phyloP scores from a whole-genome alignment of 2,113 vertebrate species.

The Triplophysa dalaica region DNA sequence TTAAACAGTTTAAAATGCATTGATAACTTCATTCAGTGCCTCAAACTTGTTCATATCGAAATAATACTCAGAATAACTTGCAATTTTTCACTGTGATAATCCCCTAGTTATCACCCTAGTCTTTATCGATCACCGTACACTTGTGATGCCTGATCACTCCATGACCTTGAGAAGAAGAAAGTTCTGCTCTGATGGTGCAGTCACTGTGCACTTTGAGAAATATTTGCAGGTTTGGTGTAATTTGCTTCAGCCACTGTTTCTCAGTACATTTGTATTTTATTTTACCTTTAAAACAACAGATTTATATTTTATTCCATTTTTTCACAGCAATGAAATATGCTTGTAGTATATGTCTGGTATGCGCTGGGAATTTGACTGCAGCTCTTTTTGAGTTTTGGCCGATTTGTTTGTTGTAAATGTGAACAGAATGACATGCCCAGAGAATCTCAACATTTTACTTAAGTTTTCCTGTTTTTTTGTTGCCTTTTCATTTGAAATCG shows the following conservation, averaged over 20 bases:
- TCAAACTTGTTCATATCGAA: neutral
- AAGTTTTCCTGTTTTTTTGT: neutral
- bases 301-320: too few species aligned
- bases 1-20: slow-evolving; percentile 5
- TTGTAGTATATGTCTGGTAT: too few species aligned
- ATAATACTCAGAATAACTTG: neutral
- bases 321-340: too few species aligned
- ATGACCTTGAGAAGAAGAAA: neutral
- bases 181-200: slow-evolving; percentile 25
- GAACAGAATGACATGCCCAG: too few species aligned
- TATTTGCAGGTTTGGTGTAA: neutral
- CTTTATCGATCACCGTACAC: neutral
- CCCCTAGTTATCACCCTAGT: neutral
- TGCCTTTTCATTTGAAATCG: neutral
- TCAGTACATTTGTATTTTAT: neutral
- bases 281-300: neutral
- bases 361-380: neutral
- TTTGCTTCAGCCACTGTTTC: neutral
- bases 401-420: too few species aligned
- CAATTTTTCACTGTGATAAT: slow-evolving; percentile 9
- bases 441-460: neutral
- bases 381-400: neutral
- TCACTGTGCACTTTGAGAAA: neutral
- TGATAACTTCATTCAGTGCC: slow-evolving; percentile 1
- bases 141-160: neutral